Evolutionary conservation across 2,888 invertebrate genomes (phyloP).

Genomic region (Hoplodrina blanda): DNA sequence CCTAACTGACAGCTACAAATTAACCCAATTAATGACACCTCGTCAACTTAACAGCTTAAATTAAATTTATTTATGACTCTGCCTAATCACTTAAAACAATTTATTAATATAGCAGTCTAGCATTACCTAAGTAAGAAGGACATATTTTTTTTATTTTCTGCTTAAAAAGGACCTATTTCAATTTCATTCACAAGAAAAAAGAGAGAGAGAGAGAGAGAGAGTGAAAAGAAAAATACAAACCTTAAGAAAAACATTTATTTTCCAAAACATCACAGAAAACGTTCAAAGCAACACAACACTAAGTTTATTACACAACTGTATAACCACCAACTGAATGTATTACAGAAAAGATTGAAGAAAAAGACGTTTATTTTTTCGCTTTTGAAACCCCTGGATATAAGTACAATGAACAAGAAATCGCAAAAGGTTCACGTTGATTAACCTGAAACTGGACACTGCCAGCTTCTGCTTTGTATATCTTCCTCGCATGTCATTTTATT

Average conservation of each 20-base stretch:
- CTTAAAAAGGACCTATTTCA: background rate
- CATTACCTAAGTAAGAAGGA: background rate
- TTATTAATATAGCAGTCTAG: slow-evolving; percentile 9
- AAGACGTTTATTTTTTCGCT: slow-evolving; percentile 23
- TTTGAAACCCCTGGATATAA: slow-evolving; percentile 5
- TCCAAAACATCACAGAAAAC: background rate
- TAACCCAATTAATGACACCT: slow-evolving; percentile 4
- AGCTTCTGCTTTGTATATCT: too few relatives aligned
- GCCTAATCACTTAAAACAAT: slow-evolving; percentile 12
- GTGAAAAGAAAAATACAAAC: background rate
- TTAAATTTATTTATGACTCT: slow-evolving; percentile 5
- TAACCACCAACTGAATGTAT: slow-evolving; percentile 30
- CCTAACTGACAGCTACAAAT: slow-evolving; percentile 10
- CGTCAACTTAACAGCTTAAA: slow-evolving; percentile 11
- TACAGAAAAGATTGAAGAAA: slow-evolving; percentile 47
- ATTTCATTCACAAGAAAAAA: background rate
- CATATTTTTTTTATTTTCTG: background rate
- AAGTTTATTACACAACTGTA: slow-evolving; percentile 27
- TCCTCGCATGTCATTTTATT: too few relatives aligned
- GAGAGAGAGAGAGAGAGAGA: background rate
- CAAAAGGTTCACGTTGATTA: slow-evolving; percentile 12
- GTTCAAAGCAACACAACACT: slow-evolving; percentile 12
- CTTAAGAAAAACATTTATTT: slow-evolving; percentile 19
- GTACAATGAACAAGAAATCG: background rate
- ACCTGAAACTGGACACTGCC: too few relatives aligned